Evolutionary conservation across 1,140 invertebrate genomes (phyloP), one percentile per base, ranked within the genome.

Genomic region (Delia radicum): DNA sequence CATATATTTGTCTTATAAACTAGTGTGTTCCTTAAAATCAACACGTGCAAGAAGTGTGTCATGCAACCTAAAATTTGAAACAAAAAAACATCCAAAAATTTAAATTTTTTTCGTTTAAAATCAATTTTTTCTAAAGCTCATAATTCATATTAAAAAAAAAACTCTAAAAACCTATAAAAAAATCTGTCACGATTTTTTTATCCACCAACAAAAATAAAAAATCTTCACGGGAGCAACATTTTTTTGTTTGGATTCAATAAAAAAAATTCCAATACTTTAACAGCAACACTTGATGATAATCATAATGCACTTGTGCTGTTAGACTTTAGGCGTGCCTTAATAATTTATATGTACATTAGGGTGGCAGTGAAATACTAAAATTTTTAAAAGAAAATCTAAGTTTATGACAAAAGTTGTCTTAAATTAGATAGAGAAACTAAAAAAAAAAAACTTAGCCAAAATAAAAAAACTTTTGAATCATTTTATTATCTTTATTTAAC

Each of bases 1-100:
- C n/a, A 3, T 10, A 13, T 21, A 21, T 7, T 7, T 55, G 48
- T 55, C 48, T 48, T 15, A 10, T 1, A 48, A 55, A 18, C 18
- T 2, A 55, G 21, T 55, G 18, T 8, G 18, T 55, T 48, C 46
- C 21, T 21, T 55, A 7, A 55, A 55, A 55, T 7, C 18, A 55
- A 55, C 48, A 55, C 48, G 48, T 55, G 48, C 48, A 55, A 55
- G 48, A 55, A 55, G 48, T 55, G 48, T 55, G 48, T 55, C 48
- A 55, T 18, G 48, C 48, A 55, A 55, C 8, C 21, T 55, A 55
- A 55, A 55, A 42, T 42, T 55, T 55, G 1, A 55, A 18, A 55
- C 8, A 21, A 21, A 55, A 8, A 55, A 55, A 42, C 37, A 10
- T 42, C 37, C 12, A 55, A 55, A 55, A 55, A 21, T 55, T 55